Percentiles rank a stretch among this genome's conserved stretches.
Evolutionary conservation across 1,140 invertebrate species (phyloP).

Genomic region (Parapsyche elsis): DNA sequence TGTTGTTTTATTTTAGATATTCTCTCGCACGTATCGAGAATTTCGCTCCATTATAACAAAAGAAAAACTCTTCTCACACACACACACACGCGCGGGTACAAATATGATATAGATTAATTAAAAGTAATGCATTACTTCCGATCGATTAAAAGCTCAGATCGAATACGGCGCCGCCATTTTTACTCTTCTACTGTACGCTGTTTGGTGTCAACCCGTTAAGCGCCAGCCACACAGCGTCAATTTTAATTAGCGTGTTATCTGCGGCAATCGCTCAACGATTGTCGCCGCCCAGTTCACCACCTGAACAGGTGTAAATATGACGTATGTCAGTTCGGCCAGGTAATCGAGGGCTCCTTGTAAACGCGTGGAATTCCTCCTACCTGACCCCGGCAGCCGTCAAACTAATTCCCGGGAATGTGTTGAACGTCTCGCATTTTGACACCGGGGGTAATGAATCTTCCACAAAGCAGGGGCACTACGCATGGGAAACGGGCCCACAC

Average conservation of each 20-base stretch:
- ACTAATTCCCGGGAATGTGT: conserved; percentile 43
- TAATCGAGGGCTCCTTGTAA: not conserved
- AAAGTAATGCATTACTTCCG: too few species aligned
- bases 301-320: conserved; percentile 14
- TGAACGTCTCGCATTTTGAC: conserved; percentile 36
- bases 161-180: too few species aligned
- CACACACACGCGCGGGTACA: too few species aligned
- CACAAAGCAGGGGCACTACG: not conserved
- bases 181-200: too few species aligned
- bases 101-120: too few species aligned
- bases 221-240: too few species aligned
- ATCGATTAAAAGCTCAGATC: too few species aligned
- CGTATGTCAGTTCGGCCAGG: not conserved
- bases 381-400: conserved; percentile 4
- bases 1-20: not conserved
- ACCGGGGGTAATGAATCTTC: conserved; percentile 32
- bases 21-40: not conserved
- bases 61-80: not conserved
- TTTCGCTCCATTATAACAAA: not conserved
- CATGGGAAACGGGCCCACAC: conserved; percentile 16
- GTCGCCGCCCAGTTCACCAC: conserved; percentile 2
- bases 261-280: not conserved
- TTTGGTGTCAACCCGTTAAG: too few species aligned
- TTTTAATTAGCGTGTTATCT: too few species aligned
- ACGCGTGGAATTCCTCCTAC: conserved; percentile 10